Evolutionary conservation across 2,888 invertebrate species (phyloP).

Genomic region (Stramonita haemastoma): DNA sequence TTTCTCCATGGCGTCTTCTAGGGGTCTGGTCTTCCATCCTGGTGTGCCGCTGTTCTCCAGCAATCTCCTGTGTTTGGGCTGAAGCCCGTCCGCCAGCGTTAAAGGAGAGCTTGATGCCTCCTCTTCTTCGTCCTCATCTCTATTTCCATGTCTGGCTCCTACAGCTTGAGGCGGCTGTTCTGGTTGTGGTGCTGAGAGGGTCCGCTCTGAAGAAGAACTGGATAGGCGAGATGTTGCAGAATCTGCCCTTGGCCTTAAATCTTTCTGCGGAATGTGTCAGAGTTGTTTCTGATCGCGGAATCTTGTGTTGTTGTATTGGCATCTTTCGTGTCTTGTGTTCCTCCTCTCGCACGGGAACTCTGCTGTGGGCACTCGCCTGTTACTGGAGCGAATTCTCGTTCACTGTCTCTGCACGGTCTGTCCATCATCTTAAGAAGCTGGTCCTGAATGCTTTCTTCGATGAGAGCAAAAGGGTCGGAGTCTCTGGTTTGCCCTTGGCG

Average conservation of each 20-base stretch:
- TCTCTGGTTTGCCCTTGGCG: neutral
- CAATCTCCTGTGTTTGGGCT: neutral
- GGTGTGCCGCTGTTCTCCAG: neutral
- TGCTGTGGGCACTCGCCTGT: neutral
- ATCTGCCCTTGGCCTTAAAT: neutral
- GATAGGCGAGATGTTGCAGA: neutral
- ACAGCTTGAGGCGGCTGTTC: neutral
- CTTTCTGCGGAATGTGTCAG: neutral
- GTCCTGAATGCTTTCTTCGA: neutral
- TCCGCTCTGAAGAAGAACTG: neutral
- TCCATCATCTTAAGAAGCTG: neutral
- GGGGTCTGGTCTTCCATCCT: neutral
- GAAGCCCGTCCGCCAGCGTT: neutral
- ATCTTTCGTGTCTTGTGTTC: neutral
- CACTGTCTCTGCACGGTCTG: neutral
- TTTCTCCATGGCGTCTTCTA: neutral
- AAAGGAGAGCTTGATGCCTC: neutral
- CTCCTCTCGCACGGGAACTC: neutral
- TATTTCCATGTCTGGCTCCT: neutral
- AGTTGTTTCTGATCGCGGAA: neutral
- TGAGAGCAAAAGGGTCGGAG: neutral
- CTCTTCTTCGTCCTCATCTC: neutral
- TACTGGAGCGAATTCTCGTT: no score
- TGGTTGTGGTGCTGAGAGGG: neutral
- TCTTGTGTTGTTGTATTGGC: neutral